Evolutionary conservation across 2,797 vertebrate genomes (phyloP).

Genomic region (Apodemus agrarius): DNA sequence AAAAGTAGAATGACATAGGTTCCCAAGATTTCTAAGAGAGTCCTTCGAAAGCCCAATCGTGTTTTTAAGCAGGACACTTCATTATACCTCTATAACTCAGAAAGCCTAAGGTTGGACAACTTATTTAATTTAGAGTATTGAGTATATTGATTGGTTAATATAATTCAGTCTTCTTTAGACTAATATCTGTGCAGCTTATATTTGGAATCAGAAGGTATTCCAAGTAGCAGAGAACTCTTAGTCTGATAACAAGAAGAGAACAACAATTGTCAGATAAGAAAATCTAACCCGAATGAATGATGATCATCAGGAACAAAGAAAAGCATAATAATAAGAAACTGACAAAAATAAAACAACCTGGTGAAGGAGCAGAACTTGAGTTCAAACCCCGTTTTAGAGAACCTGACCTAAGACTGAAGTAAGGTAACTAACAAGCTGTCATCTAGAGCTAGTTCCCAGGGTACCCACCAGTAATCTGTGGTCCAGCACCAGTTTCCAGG

Average conservation of each 20-base stretch:
- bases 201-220: neutral
- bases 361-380: neutral
- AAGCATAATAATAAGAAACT: neutral
- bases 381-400: neutral
- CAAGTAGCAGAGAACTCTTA: neutral
- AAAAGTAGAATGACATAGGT: neutral
- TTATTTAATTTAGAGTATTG: neutral
- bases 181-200: neutral
- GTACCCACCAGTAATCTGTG: rapidly evolving
- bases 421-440: neutral
- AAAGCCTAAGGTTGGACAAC: neutral
- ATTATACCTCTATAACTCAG: neutral
- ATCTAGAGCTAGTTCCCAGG: neutral
- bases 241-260: neutral
- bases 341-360: neutral
- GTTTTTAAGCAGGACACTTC: neutral
- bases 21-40: neutral
- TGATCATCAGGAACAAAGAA: too few relatives aligned
- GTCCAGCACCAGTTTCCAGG: neutral
- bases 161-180: neutral
- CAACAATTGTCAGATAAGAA: neutral
- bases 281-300: too few relatives aligned
- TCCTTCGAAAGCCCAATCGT: neutral
- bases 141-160: neutral
- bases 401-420: neutral